phyloP scores from a whole-genome alignment of 2,113 vertebrate genomes.

The Carollia perspicillata region DNA sequence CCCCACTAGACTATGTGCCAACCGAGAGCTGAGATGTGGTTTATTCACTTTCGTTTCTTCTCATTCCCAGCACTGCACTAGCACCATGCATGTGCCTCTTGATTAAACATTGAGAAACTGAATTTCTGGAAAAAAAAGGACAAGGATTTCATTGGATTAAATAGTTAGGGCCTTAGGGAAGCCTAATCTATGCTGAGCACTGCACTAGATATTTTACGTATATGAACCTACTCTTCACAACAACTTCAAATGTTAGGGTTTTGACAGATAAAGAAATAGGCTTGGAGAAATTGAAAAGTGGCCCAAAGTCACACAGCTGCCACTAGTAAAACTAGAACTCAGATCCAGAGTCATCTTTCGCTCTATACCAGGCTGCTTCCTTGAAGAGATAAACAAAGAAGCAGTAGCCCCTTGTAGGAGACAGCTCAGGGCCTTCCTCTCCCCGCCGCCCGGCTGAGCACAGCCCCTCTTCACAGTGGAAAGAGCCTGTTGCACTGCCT shows the following conservation, averaged over 20 bases:
- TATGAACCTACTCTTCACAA: neutral
- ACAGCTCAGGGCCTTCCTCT: neutral
- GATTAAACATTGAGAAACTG: neutral
- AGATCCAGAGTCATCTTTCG: neutral
- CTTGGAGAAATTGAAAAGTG: neutral
- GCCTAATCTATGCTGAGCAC: neutral
- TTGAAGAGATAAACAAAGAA: neutral
- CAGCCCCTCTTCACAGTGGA: neutral
- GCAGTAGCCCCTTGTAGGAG: fast-evolving
- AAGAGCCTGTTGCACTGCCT: neutral
- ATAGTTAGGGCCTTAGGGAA: neutral
- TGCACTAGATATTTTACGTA: neutral
- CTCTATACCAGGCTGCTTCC: neutral
- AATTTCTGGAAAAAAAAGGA: neutral
- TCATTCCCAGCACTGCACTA: neutral
- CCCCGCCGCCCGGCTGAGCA: too few species aligned
- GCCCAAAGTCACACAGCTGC: neutral
- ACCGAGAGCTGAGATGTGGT: neutral
- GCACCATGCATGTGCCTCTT: neutral
- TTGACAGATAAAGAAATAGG: neutral
- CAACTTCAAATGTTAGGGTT: neutral
- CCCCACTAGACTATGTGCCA: neutral
- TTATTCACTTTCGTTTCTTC: neutral
- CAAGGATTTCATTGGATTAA: neutral
- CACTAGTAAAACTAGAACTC: neutral